Base-by-base conservation (phyloP, 1,140 invertebrate genomes). In the Cataglyphis hispanica region DNA sequence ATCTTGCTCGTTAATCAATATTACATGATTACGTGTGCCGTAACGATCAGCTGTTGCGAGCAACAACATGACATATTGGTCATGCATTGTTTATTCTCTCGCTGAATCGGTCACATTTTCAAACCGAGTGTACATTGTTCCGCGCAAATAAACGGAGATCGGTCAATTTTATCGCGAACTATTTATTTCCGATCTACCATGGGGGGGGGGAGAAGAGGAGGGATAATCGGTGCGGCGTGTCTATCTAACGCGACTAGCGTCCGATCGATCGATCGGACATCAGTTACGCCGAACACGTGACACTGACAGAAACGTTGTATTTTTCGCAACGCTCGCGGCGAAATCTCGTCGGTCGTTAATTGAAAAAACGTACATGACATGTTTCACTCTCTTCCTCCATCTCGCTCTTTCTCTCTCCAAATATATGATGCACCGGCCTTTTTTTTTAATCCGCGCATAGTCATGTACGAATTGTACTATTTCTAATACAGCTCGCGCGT, bases 161-260 rank as follows among this genome's bases (percentile, higher is more conserved):
- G 60, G 61, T 43, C 34, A 64, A 67, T 76, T 76, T 84, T 76
- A 80, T 80, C 77, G 63, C 64, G 22, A 80, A 56, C 64, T 46
- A 80, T 80, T 69, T 80, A 64, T 63, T 84, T 76, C 72, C 72
- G 70, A 77, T 77, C 77, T 69, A 50, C 75, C 63, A 56, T 66
- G 46, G 63, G n/a, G n/a, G n/a, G n/a, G n/a, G n/a, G n/a, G n/a
- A n/a, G n/a, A n/a, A n/a, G n/a, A n/a, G n/a, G n/a, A 67, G 46
- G 53, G 53, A 25, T 56, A 50, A 40, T 64, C 74, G 43, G 63
- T 3, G 46, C 31, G 4, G n/a, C 43, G 58, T 61, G 46, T 66
- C 83, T 77, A 74, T 77, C 37, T 61, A 46, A n/a, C 56, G 56
- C 67, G 53, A 34, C 25, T 58, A 37, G 43, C 34, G 7, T 43